Percentiles rank a stretch among this genome's conserved stretches.
These are phyloP conservation scores for Vireo griseus DNA, from an alignment of 2,797 vertebrate genomes.

Conservation along the genomic window DNA sequence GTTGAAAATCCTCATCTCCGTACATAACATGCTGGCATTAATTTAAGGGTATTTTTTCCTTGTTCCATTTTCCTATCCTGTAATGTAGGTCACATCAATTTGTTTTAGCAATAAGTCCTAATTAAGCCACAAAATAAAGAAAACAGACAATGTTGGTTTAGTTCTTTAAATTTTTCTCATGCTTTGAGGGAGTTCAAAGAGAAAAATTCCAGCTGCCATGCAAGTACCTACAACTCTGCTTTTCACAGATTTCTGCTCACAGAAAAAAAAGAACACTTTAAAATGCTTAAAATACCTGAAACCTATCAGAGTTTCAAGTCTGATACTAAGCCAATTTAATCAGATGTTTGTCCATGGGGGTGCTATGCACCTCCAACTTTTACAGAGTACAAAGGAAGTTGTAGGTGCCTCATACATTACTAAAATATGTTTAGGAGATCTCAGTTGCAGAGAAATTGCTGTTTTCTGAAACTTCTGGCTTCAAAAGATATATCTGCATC, in stretches of 20 bases:
- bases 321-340: neutral
- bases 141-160: neutral
- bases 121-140: conserved; percentile 6
- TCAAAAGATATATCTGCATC: neutral
- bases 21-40: neutral
- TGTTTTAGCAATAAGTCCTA: conserved; percentile 26
- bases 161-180: neutral
- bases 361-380: neutral
- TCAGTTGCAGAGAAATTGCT: neutral
- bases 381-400: neutral
- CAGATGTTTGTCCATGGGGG: neutral
- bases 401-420: neutral
- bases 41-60: neutral
- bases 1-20: neutral
- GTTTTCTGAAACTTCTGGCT: neutral
- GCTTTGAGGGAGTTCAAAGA: neutral
- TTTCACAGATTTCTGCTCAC: neutral
- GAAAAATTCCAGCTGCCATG: neutral
- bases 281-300: neutral
- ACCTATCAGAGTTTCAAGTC: neutral
- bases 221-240: neutral
- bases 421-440: neutral
- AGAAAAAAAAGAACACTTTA: neutral
- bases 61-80: conserved; percentile 26
- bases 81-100: conserved; percentile 15